Evolutionary conservation across 2,113 vertebrate species (phyloP), one percentile per base, ranked within the genome.

Genomic region (Phalacrocorax pelagicus): DNA sequence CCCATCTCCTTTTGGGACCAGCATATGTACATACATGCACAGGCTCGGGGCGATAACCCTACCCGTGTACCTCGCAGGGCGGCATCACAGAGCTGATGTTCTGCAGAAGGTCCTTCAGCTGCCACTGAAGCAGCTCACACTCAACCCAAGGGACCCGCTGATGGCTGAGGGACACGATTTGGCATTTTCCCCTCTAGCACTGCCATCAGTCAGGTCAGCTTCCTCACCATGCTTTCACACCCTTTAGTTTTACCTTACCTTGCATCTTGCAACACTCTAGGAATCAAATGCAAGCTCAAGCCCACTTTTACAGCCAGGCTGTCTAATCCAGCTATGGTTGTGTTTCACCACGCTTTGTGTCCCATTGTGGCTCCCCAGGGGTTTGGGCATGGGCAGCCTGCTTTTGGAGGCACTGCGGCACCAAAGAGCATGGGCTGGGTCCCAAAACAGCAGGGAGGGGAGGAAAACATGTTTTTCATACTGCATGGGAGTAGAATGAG

Each of bases 381-480:
- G 13, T 18, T 59, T 1, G 0, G 29, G 11, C 42, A 75, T 2
- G 7, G 51, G 12, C 51, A 73, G 7, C 6, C 29, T 0, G 0
- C 36, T 86, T 77, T 24, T 74, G 59, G 49, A 85, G 49, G 27
- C 44, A 38, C 55, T 30, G 34, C 26, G 38, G 29, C 62, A 49
- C 9, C 10, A 40, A n/a, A 57, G 32, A 29, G 24, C 49, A 57
- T 47, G 1, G 1, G 8, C 29, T 40, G 34, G 49, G 86, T 67
- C 44, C 58, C 51, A 51, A 42, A 59, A 46, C 32, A 73, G 19
- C 30, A 0, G 0, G 9, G 18, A 14, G 9, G 14, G 12, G 24
- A 40, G 9, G 21, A 78, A 81, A 1, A 3, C 0, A 0, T 7
- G 3, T 47, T 46, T 82, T 62, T 40, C 5, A 6, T 51, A 54